phyloP scores from a whole-genome alignment of 2,113 vertebrate genomes.

The Phyllopteryx taeniolatus region DNA sequence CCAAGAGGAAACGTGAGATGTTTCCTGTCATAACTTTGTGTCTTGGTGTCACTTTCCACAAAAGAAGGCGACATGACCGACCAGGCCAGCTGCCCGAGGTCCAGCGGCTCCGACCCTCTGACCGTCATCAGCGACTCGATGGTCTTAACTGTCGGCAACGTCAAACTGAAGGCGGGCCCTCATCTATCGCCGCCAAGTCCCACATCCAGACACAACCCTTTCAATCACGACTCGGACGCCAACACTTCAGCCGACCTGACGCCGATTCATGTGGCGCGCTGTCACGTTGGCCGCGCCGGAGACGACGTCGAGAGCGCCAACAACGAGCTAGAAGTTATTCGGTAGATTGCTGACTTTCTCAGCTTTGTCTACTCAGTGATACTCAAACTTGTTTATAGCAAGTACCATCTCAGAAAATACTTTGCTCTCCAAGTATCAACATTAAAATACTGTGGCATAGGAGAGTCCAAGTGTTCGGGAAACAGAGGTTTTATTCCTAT shows the following conservation, averaged over 20 bases:
- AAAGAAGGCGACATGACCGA: constrained; percentile 92
- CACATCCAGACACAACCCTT: constrained; percentile 86
- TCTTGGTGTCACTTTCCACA: constrained; percentile 19
- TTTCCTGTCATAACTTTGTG: not conserved
- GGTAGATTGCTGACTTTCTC: constrained; percentile 64
- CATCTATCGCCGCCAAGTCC: constrained; percentile 73
- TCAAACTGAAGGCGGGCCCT: constrained; percentile 31
- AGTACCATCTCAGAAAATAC: too few species aligned
- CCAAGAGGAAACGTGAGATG: not conserved
- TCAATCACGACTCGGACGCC: constrained; percentile 81
- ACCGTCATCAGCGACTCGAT: constrained; percentile 70
- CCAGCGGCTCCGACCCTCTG: constrained; percentile 78
- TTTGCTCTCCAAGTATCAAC: too few species aligned
- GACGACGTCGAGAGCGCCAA: constrained; percentile 67
- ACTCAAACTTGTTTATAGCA: not conserved
- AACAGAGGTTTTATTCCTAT: too few species aligned
- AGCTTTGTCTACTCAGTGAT: not conserved
- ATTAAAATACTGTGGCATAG: too few species aligned
- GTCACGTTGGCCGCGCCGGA: constrained; percentile 43
- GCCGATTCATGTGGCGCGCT: constrained; percentile 75
- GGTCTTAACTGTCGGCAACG: constrained; percentile 25
- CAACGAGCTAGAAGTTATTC: constrained; percentile 90
- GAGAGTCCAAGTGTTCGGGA: too few species aligned
- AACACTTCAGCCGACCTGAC: constrained; percentile 84
- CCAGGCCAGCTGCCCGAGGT: constrained; percentile 83